phyloP scores from a whole-genome alignment of 2,113 vertebrate genomes.

The Vombatus ursinus region DNA sequence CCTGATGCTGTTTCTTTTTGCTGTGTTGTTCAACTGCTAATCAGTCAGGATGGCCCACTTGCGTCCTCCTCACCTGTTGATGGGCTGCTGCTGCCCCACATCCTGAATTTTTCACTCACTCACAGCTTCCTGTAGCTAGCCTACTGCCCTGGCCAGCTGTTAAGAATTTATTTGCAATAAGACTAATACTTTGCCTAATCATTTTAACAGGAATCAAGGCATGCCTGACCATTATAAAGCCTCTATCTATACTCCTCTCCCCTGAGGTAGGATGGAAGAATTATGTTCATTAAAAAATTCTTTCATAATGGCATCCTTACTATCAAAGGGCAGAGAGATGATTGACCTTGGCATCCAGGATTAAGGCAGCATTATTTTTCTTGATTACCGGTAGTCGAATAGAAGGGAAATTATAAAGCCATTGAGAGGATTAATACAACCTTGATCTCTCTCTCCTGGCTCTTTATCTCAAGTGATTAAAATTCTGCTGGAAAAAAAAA shows the following conservation, averaged over 20 bases:
- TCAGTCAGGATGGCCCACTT: neutral
- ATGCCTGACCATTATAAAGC: neutral
- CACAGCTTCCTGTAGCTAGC: neutral
- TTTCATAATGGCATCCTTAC: constrained; percentile 71
- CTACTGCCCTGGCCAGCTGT: constrained; percentile 58
- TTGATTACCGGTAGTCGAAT: constrained; percentile 83
- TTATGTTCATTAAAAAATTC: constrained; percentile 69
- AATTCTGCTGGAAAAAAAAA: constrained; percentile 76
- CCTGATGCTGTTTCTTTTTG: neutral
- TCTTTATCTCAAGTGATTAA: constrained; percentile 87
- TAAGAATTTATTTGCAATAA: constrained; percentile 57
- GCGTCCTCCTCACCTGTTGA: neutral
- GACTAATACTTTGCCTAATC: constrained; percentile 55
- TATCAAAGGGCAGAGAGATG: constrained; percentile 74
- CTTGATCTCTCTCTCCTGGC: constrained; percentile 83
- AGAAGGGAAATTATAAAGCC: constrained; percentile 85
- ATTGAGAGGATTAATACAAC: constrained; percentile 86
- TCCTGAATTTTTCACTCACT: constrained; percentile 1
- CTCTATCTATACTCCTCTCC: neutral
- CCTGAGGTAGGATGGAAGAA: constrained; percentile 25
- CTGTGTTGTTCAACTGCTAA: neutral
- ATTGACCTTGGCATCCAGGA: constrained; percentile 81
- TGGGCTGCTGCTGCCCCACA: accelerated
- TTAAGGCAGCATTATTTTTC: constrained; percentile 83
- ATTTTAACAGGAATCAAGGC: constrained; percentile 45